A percentile compares a stretch with the other conserved stretches of the same genome.
phyloP scores from a whole-genome alignment of 1,140 invertebrate genomes.

The Procambarus virginalis region DNA sequence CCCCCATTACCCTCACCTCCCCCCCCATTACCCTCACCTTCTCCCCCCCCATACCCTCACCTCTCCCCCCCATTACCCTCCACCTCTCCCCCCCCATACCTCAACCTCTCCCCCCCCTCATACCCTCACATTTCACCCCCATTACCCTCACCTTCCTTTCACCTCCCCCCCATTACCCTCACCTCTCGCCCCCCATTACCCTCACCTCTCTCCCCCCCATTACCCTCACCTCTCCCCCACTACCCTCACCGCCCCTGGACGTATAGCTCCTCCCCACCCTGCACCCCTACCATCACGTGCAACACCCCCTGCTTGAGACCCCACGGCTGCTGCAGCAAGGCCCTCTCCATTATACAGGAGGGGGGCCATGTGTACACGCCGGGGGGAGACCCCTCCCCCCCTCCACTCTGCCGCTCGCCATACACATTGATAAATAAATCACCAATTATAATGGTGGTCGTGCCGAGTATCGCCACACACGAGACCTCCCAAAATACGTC shows the following conservation, averaged over 20 bases:
- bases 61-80: not conserved
- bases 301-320: not conserved
- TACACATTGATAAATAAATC: not conserved
- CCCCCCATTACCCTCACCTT: not conserved
- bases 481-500: not conserved
- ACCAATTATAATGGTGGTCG: not conserved
- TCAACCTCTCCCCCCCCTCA: no score
- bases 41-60: not conserved
- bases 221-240: no score
- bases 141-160: no score
- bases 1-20: not conserved
- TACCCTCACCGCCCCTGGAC: no score
- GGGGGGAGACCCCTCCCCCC: not conserved
- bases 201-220: conserved; percentile 1
- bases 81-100: no score
- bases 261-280: no score
- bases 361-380: not conserved
- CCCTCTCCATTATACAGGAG: not conserved
- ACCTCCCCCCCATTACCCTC: no score
- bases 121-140: no score
- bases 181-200: no score
- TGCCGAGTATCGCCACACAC: no score
- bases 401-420: not conserved
- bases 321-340: not conserved
- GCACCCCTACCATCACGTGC: no score